A percentile compares a stretch with the other conserved stretches of the same genome.
These are phyloP conservation scores for Lophius americanus DNA, from an alignment of 2,797 vertebrate genomes.

Conservation along the genomic window DNA sequence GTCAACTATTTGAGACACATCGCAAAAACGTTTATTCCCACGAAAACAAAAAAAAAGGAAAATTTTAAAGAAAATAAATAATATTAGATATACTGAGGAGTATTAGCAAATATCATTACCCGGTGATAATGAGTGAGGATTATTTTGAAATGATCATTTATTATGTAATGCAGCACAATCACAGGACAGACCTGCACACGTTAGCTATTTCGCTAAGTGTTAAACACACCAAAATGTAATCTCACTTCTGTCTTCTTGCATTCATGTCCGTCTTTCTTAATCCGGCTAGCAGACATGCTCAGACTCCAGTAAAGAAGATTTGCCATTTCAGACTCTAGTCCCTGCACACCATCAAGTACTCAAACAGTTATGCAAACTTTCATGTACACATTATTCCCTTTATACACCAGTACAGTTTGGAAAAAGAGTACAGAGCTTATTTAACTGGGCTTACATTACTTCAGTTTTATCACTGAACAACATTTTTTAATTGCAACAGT, in stretches of 20 bases:
- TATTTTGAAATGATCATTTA: too few species aligned
- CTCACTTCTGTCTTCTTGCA: conserved; percentile 32
- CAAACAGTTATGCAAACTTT: conserved; percentile 83
- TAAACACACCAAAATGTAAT: conserved; percentile 2
- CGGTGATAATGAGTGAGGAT: too few species aligned
- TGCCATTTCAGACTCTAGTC: conserved; percentile 86
- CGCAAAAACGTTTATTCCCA: too few species aligned
- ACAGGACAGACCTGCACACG: conserved; percentile 3
- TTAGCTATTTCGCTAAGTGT: too few species aligned
- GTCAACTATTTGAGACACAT: too few species aligned
- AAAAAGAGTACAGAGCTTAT: conserved; percentile 14
- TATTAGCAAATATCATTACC: too few species aligned
- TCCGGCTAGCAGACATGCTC: conserved; percentile 83
- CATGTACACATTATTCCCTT: conserved; percentile 67
- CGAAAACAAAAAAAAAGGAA: too few species aligned
- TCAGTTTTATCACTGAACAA: background rate
- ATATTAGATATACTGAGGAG: background rate
- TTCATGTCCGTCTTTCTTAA: conserved; percentile 64
- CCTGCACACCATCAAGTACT: conserved; percentile 87
- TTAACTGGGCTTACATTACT: too few species aligned
- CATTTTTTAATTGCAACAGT: conserved; percentile 11
- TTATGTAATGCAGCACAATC: conserved; percentile 52
- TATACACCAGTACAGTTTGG: conserved; percentile 11
- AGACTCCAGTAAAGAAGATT: conserved; percentile 84
- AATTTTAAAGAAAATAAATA: too few species aligned